Percentiles rank a stretch among this genome's conserved stretches.
Conservation (phyloP, 2,797 vertebrate genomes). For the Cuniculus paca region DNA sequence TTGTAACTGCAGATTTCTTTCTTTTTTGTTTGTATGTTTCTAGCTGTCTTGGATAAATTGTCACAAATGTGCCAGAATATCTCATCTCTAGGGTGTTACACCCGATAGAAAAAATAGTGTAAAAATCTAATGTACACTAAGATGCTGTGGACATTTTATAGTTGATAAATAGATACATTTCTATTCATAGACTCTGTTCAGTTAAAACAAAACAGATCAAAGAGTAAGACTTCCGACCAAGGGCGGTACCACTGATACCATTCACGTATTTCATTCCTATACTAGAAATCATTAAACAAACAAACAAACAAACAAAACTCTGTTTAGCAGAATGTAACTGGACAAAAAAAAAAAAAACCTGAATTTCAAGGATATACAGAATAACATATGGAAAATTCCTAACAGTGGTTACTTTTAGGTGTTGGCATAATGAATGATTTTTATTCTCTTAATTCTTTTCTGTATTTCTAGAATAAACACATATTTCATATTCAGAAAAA, state of each 20-base stretch:
- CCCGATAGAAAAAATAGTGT: constrained; percentile 60
- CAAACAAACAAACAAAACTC: not conserved
- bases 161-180: constrained; percentile 39
- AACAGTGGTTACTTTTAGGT: too few species aligned
- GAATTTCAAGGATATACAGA: not conserved
- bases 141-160: constrained; percentile 45
- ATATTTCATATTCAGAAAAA: not conserved
- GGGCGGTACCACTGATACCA: not conserved
- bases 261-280: not conserved
- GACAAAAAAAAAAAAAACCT: not conserved
- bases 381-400: not conserved
- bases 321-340: not conserved
- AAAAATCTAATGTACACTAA: constrained; percentile 72
- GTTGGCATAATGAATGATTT: not conserved
- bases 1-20: constrained; percentile 80
- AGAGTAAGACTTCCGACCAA: not conserved
- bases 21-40: constrained; percentile 70
- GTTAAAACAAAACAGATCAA: not conserved
- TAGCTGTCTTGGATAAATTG: constrained; percentile 77
- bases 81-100: constrained; percentile 73
- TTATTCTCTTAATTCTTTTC: not conserved
- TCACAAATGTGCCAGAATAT: constrained; percentile 80
- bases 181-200: constrained; percentile 1
- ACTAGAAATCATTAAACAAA: not conserved
- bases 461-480: not conserved